Base-by-base conservation (phyloP, 2,113 vertebrate genomes). In the Zosterops hypoxanthus region DNA sequence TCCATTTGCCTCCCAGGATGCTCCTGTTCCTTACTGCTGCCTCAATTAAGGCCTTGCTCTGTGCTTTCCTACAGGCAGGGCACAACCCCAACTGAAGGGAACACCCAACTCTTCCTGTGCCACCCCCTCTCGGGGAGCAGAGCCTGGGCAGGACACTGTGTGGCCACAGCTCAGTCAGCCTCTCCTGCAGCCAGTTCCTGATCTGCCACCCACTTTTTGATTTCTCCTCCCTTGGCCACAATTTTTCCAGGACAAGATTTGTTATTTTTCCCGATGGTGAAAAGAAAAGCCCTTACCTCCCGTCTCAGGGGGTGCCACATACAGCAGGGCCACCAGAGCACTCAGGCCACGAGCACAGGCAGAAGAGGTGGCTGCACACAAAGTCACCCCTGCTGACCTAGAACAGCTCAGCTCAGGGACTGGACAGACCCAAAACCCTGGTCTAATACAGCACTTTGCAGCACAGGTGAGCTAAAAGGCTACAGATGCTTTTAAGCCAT, bases 221-320 rank as follows among this genome's bases (percentile, higher is more conserved):
- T 49, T 79, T 75, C 80, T 69, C 44, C n/a, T 89, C 26, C 39
- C 33, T 46, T 18, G 33, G 31, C 15, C 33, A 73, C 7, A 42
- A 9, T 19, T 87, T 59, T 85, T 63, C 56, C 76, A 65, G 60
- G 41, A 64, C 0, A 12, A 47, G 15, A 53, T 69, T n/a, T 23
- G 16, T 36, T 39, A 12, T 5, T 39, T 68, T 91, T 83, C 39
- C 33, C 0, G 0, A 49, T 0, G 1, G 34, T 2, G 11, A 65
- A 63, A 60, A 56, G 26, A 70, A 63, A 57, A 64, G 44, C 9
- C 14, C 9, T 26, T 23, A 12, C 2, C 3, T 42, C 15, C 34
- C 1, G 0, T 14, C 28, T 18, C 42, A 36, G 39, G n/a, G 16
- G n/a, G n/a, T n/a, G n/a, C n/a, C n/a, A n/a, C n/a, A n/a, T n/a